A percentile compares a stretch with the other conserved stretches of the same genome.
Conservation (phyloP, 2,113 vertebrate genomes). For the Myodes glareolus region DNA sequence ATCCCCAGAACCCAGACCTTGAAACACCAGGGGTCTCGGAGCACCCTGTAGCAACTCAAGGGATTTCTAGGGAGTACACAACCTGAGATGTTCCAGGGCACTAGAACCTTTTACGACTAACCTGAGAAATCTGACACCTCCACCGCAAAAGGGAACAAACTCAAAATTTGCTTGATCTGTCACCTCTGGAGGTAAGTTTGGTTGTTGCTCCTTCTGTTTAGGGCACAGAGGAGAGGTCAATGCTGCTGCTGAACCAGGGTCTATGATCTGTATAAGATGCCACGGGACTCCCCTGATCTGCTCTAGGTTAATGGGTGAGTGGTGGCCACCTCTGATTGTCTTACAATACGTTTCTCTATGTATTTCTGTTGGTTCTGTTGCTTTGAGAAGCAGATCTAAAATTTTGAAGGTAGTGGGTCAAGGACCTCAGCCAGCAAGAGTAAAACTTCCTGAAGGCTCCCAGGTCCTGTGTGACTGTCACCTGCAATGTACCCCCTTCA, state of each 20-base stretch:
- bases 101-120: background rate
- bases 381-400: background rate
- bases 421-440: background rate
- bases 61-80: background rate
- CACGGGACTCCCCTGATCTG: background rate
- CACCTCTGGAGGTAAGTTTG: background rate
- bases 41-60: background rate
- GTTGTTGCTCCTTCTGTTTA: background rate
- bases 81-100: background rate
- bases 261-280: background rate
- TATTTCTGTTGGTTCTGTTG: background rate
- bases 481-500: background rate
- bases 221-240: no score
- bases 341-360: background rate
- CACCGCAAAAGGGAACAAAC: background rate
- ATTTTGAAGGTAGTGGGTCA: background rate
- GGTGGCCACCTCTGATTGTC: background rate
- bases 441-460: background rate
- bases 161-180: background rate
- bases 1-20: background rate
- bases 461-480: background rate
- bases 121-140: background rate
- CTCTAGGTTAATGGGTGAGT: background rate
- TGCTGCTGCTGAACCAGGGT: background rate
- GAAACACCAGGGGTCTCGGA: background rate